Percentiles rank a stretch among this genome's conserved stretches.
Conservation (phyloP, 2,113 vertebrate species). For the Turdus rufiventris region DNA sequence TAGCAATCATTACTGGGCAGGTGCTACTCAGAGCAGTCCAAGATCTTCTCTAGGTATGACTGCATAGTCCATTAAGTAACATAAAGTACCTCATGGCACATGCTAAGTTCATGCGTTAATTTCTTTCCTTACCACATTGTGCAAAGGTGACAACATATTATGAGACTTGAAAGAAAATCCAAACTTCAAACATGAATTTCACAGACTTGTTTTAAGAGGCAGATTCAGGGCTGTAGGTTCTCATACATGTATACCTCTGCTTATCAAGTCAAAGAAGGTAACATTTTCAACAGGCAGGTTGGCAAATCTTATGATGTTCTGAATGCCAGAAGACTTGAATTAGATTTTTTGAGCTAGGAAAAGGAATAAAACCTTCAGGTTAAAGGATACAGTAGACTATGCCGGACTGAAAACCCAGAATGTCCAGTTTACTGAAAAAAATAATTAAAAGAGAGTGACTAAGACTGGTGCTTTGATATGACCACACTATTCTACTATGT, state of each 20-base stretch:
- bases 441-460: neutral
- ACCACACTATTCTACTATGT: neutral
- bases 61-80: neutral
- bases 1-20: neutral
- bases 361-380: neutral
- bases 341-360: neutral
- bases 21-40: neutral
- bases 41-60: neutral
- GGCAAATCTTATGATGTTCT: neutral
- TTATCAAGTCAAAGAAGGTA: neutral
- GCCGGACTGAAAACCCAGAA: neutral
- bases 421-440: neutral
- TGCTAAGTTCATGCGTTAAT: rapidly evolving
- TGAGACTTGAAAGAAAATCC: neutral
- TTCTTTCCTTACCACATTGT: neutral
- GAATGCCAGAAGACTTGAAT: neutral
- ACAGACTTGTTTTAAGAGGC: neutral
- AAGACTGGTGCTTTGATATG: rapidly evolving
- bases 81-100: rapidly evolving
- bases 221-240: neutral
- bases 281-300: neutral
- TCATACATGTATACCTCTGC: too few relatives aligned
- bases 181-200: neutral
- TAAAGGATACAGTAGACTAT: neutral
- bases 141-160: neutral